phyloP scores from a whole-genome alignment of 1,140 invertebrate genomes.

The Bicyclus anynana region DNA sequence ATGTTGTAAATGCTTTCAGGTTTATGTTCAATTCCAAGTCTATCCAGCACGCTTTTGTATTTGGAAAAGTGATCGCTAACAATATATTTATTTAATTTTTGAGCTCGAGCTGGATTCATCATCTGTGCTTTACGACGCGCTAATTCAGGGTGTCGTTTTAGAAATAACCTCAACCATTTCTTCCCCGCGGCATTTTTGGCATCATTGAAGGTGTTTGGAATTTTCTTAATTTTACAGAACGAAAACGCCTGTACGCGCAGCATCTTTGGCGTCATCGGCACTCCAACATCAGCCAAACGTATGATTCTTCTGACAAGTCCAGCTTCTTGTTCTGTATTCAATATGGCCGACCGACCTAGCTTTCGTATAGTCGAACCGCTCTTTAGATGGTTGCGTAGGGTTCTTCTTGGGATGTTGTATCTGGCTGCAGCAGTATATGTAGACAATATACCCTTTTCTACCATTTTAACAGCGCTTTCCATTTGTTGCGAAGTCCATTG shows the following conservation, averaged over 20 bases:
- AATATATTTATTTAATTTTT: slow-evolving; percentile 35
- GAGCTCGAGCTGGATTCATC: slow-evolving; percentile 52
- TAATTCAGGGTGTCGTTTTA: slow-evolving; percentile 33
- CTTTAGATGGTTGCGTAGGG: slow-evolving; percentile 28
- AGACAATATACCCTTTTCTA: slow-evolving; percentile 24
- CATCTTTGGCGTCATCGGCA: slow-evolving; percentile 31
- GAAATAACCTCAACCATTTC: slow-evolving; percentile 36
- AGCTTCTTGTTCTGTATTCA: slow-evolving; percentile 22
- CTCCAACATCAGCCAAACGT: slow-evolving; percentile 24
- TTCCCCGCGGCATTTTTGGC: slow-evolving; percentile 26
- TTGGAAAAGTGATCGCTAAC: slow-evolving; percentile 14
- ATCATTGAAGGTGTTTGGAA: slow-evolving; percentile 34
- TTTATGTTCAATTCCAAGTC: slow-evolving; percentile 36
- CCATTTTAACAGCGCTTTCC: slow-evolving; percentile 20
- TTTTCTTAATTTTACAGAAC: slow-evolving; percentile 31
- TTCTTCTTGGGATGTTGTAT: slow-evolving; percentile 37
- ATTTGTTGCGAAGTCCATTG: slow-evolving; percentile 23
- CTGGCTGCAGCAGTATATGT: slow-evolving; percentile 23
- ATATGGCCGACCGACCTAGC: slow-evolving; percentile 25
- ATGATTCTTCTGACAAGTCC: slow-evolving; percentile 27
- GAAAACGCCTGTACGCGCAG: slow-evolving; percentile 24
- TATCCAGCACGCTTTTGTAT: slow-evolving; percentile 7
- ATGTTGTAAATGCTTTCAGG: slow-evolving; percentile 61
- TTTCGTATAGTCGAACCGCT: slow-evolving; percentile 17
- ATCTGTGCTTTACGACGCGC: slow-evolving; percentile 42